Conservation (phyloP, 2,113 vertebrate species). For the Hylia prasina region DNA sequence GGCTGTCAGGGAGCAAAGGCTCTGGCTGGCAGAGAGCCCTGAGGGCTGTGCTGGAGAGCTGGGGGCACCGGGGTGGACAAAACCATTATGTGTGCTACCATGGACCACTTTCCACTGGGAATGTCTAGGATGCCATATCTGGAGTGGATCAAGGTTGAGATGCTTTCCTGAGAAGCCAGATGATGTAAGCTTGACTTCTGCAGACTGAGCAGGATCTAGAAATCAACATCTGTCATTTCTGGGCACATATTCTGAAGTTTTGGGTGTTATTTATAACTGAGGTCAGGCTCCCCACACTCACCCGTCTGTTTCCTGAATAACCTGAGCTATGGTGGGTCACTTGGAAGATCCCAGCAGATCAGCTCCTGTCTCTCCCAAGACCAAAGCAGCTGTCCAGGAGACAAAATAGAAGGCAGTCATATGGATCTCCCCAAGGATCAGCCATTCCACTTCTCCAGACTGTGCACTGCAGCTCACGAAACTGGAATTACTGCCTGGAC, state of each 20-base stretch:
- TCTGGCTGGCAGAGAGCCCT: background rate
- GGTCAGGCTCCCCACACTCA: background rate
- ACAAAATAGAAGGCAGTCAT: background rate
- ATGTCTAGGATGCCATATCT: background rate
- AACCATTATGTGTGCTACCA: background rate
- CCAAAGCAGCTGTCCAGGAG: background rate
- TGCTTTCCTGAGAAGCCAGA: background rate
- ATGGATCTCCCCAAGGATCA: background rate
- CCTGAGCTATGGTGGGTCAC: background rate
- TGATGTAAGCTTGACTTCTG: background rate
- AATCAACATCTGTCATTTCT: background rate
- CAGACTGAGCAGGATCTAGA: background rate
- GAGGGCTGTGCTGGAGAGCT: background rate
- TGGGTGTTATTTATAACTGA: background rate
- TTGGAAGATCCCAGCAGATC: background rate
- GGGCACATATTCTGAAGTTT: background rate
- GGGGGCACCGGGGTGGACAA: background rate
- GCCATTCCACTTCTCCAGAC: background rate
- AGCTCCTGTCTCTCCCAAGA: background rate
- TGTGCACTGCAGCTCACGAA: background rate
- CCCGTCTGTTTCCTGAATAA: background rate
- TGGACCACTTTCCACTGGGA: background rate
- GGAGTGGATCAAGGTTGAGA: background rate
- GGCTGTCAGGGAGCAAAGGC: background rate
- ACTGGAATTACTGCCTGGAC: background rate